Base-by-base conservation (phyloP, 2,113 vertebrate genomes). In the Gallinago undulata region DNA sequence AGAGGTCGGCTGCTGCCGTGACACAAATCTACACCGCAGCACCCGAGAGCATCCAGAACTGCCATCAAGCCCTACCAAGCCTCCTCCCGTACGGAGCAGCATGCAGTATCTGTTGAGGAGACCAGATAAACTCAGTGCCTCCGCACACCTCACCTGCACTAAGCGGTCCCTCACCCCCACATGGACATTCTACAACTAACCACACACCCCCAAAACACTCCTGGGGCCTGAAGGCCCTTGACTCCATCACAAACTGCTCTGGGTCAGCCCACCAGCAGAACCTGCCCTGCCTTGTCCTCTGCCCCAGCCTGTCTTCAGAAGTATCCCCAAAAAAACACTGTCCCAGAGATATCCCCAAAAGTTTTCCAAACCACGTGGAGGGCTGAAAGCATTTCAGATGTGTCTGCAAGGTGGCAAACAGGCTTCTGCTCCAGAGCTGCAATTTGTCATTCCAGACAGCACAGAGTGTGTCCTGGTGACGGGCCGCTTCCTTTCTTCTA, bases 401-500 rank as follows among this genome's bases (percentile, higher is more conserved):
- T 43, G 28, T 87, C 77, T 70, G 43, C 50, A 37, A 41, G 81
- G 62, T 60, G 37, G 66, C 87, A 67, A 94, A 66, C 7, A 63
- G 83, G 59, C 80, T 66, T 66, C 30, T 66, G 74, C n/a, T 92
- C 15, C 62, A 60, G 68, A 81, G 66, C 74, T 80, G 60, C 48
- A 78, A 60, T 83, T 72, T 93, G 60, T 95, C 84, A 84, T 33
- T 95, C 47, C 74, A 62, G 62, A 92, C 79, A 92, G 64, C 37
- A 60, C 0, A 57, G 23, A 76, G 68, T 4, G 3, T 31, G 57
- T 76, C 70, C 59, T 50, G 79, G 45, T 91, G 91, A 95, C 43
- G 80, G 91, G 70, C 69, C 35, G 75, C 85, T 96, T 97, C 93
- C 96, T 93, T 88, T 68, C 75, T 94, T 89, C 60, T 64, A 80